Conservation (phyloP, 2,888 invertebrate species). For the Nineta flava region DNA sequence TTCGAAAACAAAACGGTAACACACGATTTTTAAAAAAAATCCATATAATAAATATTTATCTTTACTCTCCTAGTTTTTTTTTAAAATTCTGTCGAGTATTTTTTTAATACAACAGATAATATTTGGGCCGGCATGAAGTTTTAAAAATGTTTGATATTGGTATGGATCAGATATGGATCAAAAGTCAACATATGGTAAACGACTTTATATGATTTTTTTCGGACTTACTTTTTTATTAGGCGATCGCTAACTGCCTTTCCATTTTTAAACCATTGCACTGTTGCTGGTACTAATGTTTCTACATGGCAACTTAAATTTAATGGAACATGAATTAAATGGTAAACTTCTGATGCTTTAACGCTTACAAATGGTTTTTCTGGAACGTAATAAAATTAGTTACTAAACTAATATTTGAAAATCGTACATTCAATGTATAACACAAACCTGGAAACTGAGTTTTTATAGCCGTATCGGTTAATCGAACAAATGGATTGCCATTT, state of each 20-base stretch:
- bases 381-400: slow-evolving; percentile 4
- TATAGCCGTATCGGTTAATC: slow-evolving; percentile 50
- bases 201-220: no score
- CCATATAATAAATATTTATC: no score
- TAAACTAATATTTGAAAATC: slow-evolving; percentile 2
- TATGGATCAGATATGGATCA: no score
- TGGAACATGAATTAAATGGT: slow-evolving; percentile 27
- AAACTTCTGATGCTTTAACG: slow-evolving; percentile 8
- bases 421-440: not conserved
- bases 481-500: slow-evolving; percentile 38
- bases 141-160: no score
- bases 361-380: slow-evolving; percentile 12
- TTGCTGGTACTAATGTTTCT: slow-evolving; percentile 44
- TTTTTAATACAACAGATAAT: no score
- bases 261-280: slow-evolving; percentile 36
- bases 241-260: slow-evolving; percentile 11
- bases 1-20: no score
- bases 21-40: no score
- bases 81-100: no score
- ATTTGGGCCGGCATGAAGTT: no score
- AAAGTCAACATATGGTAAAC: no score
- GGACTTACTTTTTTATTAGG: slow-evolving; percentile 13
- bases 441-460: slow-evolving; percentile 39
- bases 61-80: no score
- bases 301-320: slow-evolving; percentile 40